These are phyloP conservation scores for Protomyctophum bolini DNA, from an alignment of 2,113 vertebrate species.

Conservation along the genomic window DNA sequence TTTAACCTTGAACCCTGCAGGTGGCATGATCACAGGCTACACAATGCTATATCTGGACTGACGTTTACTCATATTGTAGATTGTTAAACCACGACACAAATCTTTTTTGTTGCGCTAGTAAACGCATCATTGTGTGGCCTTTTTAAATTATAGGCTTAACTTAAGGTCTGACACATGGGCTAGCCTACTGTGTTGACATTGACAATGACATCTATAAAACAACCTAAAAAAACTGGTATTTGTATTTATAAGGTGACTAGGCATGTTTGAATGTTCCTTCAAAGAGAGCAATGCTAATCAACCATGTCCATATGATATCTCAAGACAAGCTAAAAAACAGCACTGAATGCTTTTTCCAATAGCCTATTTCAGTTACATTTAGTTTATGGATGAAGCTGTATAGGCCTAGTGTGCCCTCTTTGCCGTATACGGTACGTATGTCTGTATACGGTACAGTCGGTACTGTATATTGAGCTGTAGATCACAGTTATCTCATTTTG, in stretches of 20 bases:
- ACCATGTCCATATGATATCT: background rate
- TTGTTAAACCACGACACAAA: background rate
- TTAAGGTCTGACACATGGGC: background rate
- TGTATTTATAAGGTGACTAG: constrained; percentile 7
- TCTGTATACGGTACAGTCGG: too few relatives aligned
- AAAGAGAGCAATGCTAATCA: background rate
- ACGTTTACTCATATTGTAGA: too few relatives aligned
- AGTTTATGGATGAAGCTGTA: background rate
- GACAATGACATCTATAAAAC: constrained; percentile 49
- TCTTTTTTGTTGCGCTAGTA: background rate
- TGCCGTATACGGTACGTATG: too few relatives aligned
- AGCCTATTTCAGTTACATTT: too few relatives aligned
- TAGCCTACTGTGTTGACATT: too few relatives aligned
- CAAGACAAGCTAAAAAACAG: too few relatives aligned
- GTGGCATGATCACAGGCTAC: background rate
- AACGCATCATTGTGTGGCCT: constrained; percentile 11
- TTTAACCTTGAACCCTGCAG: too few relatives aligned
- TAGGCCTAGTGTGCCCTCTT: background rate
- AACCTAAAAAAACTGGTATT: constrained; percentile 51
- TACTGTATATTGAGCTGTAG: background rate
- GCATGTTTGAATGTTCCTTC: constrained; percentile 13
- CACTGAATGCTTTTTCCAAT: too few relatives aligned
- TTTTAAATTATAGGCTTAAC: constrained; percentile 16
- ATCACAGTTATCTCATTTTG: background rate
- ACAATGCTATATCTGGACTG: too few relatives aligned